Conservation (phyloP, 2,888 invertebrate genomes). For the Serripes groenlandicus region DNA sequence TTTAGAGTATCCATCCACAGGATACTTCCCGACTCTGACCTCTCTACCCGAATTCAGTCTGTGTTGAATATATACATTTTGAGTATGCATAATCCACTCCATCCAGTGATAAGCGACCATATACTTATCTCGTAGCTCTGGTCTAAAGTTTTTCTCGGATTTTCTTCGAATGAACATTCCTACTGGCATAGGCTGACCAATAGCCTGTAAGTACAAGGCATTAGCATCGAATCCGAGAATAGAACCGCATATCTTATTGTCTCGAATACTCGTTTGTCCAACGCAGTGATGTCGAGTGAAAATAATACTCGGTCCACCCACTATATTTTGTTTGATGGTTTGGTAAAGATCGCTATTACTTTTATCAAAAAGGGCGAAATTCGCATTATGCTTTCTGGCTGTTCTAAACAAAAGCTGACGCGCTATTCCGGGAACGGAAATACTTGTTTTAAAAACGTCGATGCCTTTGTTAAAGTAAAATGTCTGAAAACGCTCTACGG, state of each 20-base stretch:
- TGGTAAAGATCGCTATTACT: slow-evolving; percentile 58
- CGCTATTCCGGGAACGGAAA: slow-evolving; percentile 63
- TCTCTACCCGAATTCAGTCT: slow-evolving; percentile 36
- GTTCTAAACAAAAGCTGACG: slow-evolving; percentile 13
- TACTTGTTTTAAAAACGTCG: slow-evolving; percentile 65
- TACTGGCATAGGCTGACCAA: slow-evolving; percentile 57
- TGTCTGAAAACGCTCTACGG: slow-evolving; percentile 50
- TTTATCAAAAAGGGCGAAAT: slow-evolving; percentile 51
- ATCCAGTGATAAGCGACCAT: slow-evolving; percentile 54
- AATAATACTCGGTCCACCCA: no score
- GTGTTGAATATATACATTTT: slow-evolving; percentile 29
- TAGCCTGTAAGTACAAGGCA: slow-evolving; percentile 53
- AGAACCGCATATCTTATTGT: slow-evolving; percentile 35
- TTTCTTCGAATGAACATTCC: slow-evolving; percentile 48
- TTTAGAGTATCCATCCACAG: slow-evolving; percentile 47
- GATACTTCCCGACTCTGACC: slow-evolving; percentile 41
- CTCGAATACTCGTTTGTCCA: slow-evolving; percentile 46
- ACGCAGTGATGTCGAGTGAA: slow-evolving; percentile 36
- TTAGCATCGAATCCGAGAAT: slow-evolving; percentile 63
- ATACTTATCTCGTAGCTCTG: slow-evolving; percentile 49
- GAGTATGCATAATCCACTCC: slow-evolving; percentile 45
- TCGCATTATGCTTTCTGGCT: neutral
- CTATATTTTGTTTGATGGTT: slow-evolving; percentile 52
- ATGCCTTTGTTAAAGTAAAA: slow-evolving; percentile 61
- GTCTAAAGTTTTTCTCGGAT: slow-evolving; percentile 51